Evolutionary conservation across 1,140 invertebrate species (phyloP).

Genomic region (Drosophila neocordata): DNA sequence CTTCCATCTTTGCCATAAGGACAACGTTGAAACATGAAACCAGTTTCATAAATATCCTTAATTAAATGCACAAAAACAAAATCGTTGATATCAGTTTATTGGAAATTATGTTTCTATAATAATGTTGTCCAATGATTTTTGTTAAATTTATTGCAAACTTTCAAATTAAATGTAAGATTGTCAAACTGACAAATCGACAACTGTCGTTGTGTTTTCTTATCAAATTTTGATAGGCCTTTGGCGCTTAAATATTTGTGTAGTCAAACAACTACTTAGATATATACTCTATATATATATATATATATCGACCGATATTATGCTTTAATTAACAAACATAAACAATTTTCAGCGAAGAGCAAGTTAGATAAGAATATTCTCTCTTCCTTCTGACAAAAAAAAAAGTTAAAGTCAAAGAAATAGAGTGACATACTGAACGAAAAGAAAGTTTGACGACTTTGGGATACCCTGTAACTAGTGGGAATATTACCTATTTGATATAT

Average conservation of each 20-base stretch:
- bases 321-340: slow-evolving; percentile 12
- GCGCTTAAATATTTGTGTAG: slow-evolving; percentile 3
- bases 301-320: slow-evolving; percentile 5
- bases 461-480: neutral
- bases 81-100: too few species aligned
- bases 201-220: slow-evolving; percentile 5
- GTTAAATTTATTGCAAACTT: neutral
- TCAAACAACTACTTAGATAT: slow-evolving; percentile 3
- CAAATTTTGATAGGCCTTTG: slow-evolving; percentile 10
- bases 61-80: too few species aligned
- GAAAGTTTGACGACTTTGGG: neutral
- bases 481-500: too few species aligned
- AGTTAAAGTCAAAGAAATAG: neutral
- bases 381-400: neutral
- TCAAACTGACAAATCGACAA: neutral
- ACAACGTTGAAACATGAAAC: neutral
- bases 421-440: neutral
- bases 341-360: neutral
- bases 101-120: neutral
- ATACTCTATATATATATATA: neutral
- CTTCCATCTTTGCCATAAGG: too few species aligned
- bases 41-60: too few species aligned
- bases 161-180: neutral
- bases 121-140: neutral
- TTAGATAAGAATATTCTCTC: neutral